Base-by-base conservation (phyloP, 2,888 invertebrate genomes). In the Lobophora halterata region DNA sequence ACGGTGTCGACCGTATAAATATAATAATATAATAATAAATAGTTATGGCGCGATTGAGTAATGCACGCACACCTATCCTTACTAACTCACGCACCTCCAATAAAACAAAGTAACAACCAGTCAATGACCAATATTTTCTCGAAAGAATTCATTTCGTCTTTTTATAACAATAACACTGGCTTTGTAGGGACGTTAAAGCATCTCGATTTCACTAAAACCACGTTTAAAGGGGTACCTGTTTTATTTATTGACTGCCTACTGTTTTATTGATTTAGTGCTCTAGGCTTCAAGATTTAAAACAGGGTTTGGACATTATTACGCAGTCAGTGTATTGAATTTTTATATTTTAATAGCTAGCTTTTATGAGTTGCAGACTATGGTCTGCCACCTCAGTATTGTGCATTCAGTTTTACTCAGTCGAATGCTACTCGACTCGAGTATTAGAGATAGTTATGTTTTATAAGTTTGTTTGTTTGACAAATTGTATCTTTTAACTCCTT, bases 101-200 rank as follows among this genome's bases (percentile, higher is more conserved):
- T 65, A 65, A 67, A 70, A 48, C 48, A 58, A 57, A 63, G 52
- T 64, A 56, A 62, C 58, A 47, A 55, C 47, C 46, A 51, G 54
- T 52, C 46, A 61, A 63, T 63, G 55, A 46, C 41, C 34, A 49
- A 49, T 52, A 52, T 46, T 43, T 49, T 42, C 34, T 37, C 33
- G 13, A 42, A 47, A 43, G 41, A 50, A 29, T 48, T 47, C 34
- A 52, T 46, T 49, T 49, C 32, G 40, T 49, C 51, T 53, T 50
- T 56, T 61, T 53, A 51, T 57, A 58, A 65, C 54, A 64, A 64
- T 56, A 61, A 56, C 34, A 31, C 43, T 13, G 38, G 35, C 46
- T 33, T 12, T 56, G 60, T 49, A 58, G 38, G 50, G 37, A 41
- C 34, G 31, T 47, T 46, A 27, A 37, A 34, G 16, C 32, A 45